Evolutionary conservation across 2,888 invertebrate species (phyloP), one percentile per base, ranked within the genome.

Genomic region (Flexamia atlantica): DNA sequence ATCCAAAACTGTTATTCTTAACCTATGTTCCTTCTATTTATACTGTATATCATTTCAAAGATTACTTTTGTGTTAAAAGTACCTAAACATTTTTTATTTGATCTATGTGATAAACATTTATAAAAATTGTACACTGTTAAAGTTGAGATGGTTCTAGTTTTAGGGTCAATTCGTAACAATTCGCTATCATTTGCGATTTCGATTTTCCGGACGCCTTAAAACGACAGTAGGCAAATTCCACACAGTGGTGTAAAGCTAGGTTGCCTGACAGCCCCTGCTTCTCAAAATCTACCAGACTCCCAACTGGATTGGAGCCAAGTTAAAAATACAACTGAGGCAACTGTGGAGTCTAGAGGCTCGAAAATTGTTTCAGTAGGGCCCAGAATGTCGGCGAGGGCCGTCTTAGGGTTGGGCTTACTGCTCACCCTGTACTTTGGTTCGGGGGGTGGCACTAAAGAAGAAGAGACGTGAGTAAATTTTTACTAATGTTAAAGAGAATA

Each of bases 381-480:
- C 64, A 72, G 20, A 72, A 72, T 72, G 72, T 28, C 36, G 72
- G 72, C 40, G 17, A 20, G 72, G 40, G 42, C 72, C 42, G 23
- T 23, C 46, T 23, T 76, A 4, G 36, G 40, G 76, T 36, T 79
- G 42, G 64, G 20, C 53, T 10, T 76, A 46, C 23, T 42, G 46
- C 46, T 76, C 3, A n/a, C 28, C 40, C 74, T 76, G 1, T 76
- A 14, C 20, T 12, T 25, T 2, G 46, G 74, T 0, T 23, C 17
- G 25, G 74, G 46, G 28, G 46, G 40, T 46, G 74, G 74, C 12
- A 46, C 68, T 64, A 84, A 81, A 53, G 70, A 84, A 23, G 83
- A 83, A 32, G 83, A 83, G 42, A 83, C 74, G 83, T 83, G 9
- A 83, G 83, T 83, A 64, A n/a, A 9, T 36, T 36, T 7, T 36